phyloP scores from a whole-genome alignment of 1,140 invertebrate species.

The Cydia splendana region DNA sequence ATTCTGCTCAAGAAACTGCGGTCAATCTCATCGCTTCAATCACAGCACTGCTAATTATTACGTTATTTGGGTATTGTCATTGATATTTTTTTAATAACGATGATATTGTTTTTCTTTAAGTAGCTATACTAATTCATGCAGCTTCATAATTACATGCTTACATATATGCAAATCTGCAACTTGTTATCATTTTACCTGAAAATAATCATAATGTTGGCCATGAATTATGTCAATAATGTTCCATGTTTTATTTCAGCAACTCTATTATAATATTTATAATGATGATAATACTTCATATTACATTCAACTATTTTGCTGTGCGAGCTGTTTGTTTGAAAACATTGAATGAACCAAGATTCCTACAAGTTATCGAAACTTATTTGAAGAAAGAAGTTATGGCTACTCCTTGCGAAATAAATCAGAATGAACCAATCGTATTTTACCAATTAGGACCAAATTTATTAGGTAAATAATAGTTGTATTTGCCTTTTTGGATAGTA shows the following conservation, averaged over 20 bases:
- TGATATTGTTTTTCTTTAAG: not conserved
- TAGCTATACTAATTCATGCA: too few relatives aligned
- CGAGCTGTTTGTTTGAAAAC: constrained; percentile 85
- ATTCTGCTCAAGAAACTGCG: constrained; percentile 97
- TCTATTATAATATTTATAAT: constrained; percentile 59
- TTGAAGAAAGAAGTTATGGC: constrained; percentile 62
- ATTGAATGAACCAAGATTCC: constrained; percentile 89
- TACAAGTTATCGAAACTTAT: constrained; percentile 72
- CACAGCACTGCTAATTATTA: constrained; percentile 87
- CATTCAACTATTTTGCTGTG: constrained; percentile 93
- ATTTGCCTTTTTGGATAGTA: too few relatives aligned
- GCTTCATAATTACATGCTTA: too few relatives aligned
- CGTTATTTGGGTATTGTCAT: constrained; percentile 60
- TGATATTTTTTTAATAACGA: not conserved
- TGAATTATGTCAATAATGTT: constrained; percentile 57
- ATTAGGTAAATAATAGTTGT: constrained; percentile 46
- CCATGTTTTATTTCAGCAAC: constrained; percentile 49
- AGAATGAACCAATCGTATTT: constrained; percentile 71
- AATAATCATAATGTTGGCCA: not conserved
- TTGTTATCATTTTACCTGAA: too few relatives aligned
- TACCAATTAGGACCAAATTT: constrained; percentile 54
- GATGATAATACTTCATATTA: constrained; percentile 90
- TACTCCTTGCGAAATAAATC: constrained; percentile 68
- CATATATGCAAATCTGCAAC: too few relatives aligned
- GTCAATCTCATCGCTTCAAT: constrained; percentile 94